Evolutionary conservation across 2,888 invertebrate genomes (phyloP), one percentile per base, ranked within the genome.

Genomic region (Pteria penguin): DNA sequence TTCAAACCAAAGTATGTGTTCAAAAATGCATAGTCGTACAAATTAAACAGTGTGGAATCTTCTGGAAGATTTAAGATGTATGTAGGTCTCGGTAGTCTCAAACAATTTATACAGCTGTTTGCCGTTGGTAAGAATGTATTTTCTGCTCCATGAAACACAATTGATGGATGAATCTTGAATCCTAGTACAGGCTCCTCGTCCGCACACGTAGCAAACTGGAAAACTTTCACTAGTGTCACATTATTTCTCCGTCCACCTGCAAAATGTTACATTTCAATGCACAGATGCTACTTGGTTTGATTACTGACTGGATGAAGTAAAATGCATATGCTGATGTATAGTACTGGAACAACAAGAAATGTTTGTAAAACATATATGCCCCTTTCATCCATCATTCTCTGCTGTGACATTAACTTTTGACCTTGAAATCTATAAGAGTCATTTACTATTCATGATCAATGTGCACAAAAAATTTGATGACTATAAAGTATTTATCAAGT

Each of bases 181-280:
- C 74, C 74, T 3, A 72, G 61, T 11, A 33, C 60, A 18, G 74
- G 74, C 29, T 74, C 74, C 45, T 74, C 74, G 22, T 68, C 68
- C 4, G 62, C 32, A 26, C 74, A 62, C 18, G 68, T 68, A 26
- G 26, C 68, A 62, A 74, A 74, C 32, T 29, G 32, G 11, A 74
- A 29, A 33, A 74, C 45, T 24, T 27, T 63, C 4, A n/a, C 29
- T 11, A 71, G 57, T 27, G 32, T 33, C 2, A 60, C 32, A n/a
- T 5, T 2, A 18, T 36, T 26, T 65, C 55, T 57, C 18, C 66
- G n/a, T 29, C 66, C 71, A 65, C 70, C 69, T 70, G 31, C 14
- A 55, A 69, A 54, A 36, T 18, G 33, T 45, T 18, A 61, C 3
- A n/a, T 60, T 5, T 26, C 22, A 0, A 18, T 8, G 8, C 8